A percentile compares a stretch with the other conserved stretches of the same genome.
phyloP scores from a whole-genome alignment of 1,140 invertebrate species.

The Drosophila burlai region DNA sequence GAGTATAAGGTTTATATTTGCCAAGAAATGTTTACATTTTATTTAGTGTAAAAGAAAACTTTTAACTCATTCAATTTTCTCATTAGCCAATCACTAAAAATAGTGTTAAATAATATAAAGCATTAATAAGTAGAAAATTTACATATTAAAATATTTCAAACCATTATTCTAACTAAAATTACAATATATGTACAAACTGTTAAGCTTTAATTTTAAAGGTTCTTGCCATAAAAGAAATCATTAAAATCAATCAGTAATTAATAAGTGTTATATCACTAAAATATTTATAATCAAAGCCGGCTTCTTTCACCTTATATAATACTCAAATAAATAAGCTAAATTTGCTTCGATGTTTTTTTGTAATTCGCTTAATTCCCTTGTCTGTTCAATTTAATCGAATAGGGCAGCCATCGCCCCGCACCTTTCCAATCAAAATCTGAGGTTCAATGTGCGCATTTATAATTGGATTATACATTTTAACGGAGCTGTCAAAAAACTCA shows the following conservation, averaged over 20 bases:
- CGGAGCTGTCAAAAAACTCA: conserved; percentile 50
- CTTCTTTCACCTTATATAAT: not conserved
- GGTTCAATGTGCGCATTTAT: conserved; percentile 45
- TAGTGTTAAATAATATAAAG: not conserved
- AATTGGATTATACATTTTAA: conserved; percentile 47
- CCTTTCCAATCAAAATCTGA: conserved; percentile 30
- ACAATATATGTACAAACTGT: not conserved
- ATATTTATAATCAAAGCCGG: not conserved
- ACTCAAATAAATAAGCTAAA: not conserved
- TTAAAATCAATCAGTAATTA: not conserved
- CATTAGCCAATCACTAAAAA: not conserved
- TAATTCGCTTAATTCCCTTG: not conserved
- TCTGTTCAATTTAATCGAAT: conserved; percentile 15
- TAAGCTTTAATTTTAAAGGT: not conserved
- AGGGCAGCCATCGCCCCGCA: conserved; percentile 11
- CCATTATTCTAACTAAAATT: not conserved
- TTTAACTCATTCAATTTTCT: too few relatives aligned
- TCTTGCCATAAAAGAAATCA: not conserved
- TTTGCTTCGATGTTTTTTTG: not conserved
- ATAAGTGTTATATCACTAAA: not conserved
- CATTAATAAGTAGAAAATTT: not conserved
- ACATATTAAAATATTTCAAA: not conserved
- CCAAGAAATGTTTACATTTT: not conserved
- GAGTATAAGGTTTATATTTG: not conserved
- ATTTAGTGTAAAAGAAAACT: not conserved